Evolutionary conservation across 2,888 invertebrate genomes (phyloP).

Genomic region (Polydrusus cervinus): DNA sequence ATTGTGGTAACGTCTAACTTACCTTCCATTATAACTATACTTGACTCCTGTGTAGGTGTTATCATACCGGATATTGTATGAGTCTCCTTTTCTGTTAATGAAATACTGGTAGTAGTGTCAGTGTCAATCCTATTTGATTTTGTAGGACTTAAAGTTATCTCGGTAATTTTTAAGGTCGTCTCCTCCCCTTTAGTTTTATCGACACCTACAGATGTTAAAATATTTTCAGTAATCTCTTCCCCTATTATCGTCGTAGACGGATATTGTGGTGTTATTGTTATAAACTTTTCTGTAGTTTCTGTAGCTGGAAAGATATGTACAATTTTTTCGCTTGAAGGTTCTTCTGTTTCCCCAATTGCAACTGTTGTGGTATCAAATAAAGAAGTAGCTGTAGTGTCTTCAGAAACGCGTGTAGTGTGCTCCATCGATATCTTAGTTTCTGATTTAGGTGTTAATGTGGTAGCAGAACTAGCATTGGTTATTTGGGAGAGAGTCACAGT

Average conservation of each 20-base stretch:
- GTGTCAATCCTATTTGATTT: conserved; percentile 6
- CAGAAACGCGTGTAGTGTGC: conserved; percentile 45
- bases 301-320: conserved; percentile 58
- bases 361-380: conserved; percentile 37
- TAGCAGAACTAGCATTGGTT: conserved; percentile 65
- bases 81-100: neutral
- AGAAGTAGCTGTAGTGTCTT: conserved; percentile 40
- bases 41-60: neutral
- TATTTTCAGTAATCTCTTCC: conserved; percentile 25
- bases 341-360: conserved; percentile 32
- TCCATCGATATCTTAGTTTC: conserved; percentile 57
- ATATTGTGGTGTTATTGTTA: conserved; percentile 60
- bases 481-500: conserved; percentile 64
- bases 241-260: conserved; percentile 33
- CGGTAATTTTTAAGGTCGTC: conserved; percentile 13
- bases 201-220: neutral
- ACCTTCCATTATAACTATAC: conserved; percentile 31
- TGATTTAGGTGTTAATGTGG: conserved; percentile 62
- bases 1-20: conserved; percentile 18
- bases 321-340: conserved; percentile 55
- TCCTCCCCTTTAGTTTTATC: conserved; percentile 29
- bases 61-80: neutral
- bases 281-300: conserved; percentile 57
- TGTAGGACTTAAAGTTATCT: conserved; percentile 1
- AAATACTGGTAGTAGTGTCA: conserved; percentile 18